phyloP scores from a whole-genome alignment of 2,113 vertebrate species.

The Corythaixoides concolor region DNA sequence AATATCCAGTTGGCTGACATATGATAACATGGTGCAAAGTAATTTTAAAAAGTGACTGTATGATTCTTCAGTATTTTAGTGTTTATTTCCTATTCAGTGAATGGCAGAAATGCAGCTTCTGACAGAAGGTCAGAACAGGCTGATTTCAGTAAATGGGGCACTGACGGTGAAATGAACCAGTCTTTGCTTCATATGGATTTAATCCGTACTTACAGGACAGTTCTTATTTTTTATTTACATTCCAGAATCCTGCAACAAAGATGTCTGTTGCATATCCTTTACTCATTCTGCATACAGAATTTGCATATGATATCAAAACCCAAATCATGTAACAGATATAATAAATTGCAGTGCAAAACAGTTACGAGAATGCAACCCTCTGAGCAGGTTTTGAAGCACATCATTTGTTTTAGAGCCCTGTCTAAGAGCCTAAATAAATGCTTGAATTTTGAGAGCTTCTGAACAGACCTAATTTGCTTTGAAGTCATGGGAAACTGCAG shows the following conservation, averaged over 20 bases:
- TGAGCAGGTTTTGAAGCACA: not conserved
- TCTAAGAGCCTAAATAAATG: not conserved
- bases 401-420: not conserved
- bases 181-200: not conserved
- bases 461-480: not conserved
- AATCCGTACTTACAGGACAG: not conserved
- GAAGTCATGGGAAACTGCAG: not conserved
- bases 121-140: not conserved
- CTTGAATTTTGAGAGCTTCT: not conserved
- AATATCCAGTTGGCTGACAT: not conserved
- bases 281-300: not conserved
- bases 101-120: not conserved
- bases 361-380: not conserved
- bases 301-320: not conserved
- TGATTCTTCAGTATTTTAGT: not conserved
- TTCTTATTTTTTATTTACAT: not conserved
- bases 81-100: not conserved
- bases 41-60: not conserved
- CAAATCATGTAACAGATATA: not conserved
- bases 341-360: not conserved
- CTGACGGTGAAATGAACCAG: rapidly evolving
- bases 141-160: not conserved
- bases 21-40: not conserved
- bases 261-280: not conserved
- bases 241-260: not conserved